These are phyloP conservation scores for Limonius californicus DNA, from an alignment of 1,140 invertebrate genomes.

Conservation along the genomic window DNA sequence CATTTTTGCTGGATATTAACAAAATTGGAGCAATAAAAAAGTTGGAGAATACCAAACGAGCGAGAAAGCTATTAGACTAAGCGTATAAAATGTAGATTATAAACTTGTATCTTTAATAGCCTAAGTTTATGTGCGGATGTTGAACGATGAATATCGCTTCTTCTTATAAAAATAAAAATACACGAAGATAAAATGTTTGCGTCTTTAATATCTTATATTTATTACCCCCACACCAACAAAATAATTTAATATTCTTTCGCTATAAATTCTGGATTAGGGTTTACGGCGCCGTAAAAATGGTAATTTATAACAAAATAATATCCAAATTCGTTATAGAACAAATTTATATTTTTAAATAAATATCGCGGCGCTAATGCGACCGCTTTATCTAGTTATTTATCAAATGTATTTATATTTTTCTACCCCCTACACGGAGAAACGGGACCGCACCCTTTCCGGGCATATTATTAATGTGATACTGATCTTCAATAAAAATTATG, in stretches of 20 bases:
- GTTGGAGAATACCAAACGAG: conserved; percentile 28
- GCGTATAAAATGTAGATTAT: conserved; percentile 42
- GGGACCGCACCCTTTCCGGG: background rate
- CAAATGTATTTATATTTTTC: conserved; percentile 27
- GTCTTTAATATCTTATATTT: conserved; percentile 45
- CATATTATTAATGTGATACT: conserved; percentile 17
- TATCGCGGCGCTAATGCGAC: conserved; percentile 26
- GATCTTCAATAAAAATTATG: conserved; percentile 12
- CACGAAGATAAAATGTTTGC: conserved; percentile 34
- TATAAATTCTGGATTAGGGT: conserved; percentile 47
- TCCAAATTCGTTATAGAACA: conserved; percentile 33
- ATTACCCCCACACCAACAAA: conserved; percentile 42
- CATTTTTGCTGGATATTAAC: conserved; percentile 30
- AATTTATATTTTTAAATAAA: conserved; percentile 28
- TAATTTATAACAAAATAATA: conserved; percentile 47
- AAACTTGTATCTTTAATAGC: conserved; percentile 46
- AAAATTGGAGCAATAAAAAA: conserved; percentile 40
- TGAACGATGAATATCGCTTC: conserved; percentile 41
- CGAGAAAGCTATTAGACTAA: conserved; percentile 34
- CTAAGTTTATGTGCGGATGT: conserved; percentile 41
- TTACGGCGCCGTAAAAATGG: conserved; percentile 46
- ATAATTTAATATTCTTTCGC: conserved; percentile 47
- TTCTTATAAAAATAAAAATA: conserved; percentile 36
- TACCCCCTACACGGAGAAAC: conserved; percentile 19
- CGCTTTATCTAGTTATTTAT: conserved; percentile 31